These are phyloP conservation scores for Tragulus kanchil DNA, from an alignment of 2,113 vertebrate genomes.

Conservation along the genomic window DNA sequence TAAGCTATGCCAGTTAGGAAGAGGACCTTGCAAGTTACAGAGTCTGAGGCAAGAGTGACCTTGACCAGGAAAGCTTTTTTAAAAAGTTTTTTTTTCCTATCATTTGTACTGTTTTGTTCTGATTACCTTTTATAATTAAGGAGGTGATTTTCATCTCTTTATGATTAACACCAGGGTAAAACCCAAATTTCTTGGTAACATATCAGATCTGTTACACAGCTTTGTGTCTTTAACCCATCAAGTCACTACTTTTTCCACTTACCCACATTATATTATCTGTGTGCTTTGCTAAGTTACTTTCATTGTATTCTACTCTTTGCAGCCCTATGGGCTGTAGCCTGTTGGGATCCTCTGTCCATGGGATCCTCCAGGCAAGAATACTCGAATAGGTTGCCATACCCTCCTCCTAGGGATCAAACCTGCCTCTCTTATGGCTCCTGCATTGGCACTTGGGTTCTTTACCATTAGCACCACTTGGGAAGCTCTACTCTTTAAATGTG, in stretches of 20 bases:
- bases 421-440: neutral
- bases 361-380: neutral
- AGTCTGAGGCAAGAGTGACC: neutral
- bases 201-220: neutral
- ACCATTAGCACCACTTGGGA: rapidly evolving
- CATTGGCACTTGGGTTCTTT: neutral
- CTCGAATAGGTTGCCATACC: neutral
- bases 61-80: neutral
- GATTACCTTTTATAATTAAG: neutral
- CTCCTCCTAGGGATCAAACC: neutral
- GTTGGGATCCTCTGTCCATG: neutral
- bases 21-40: neutral
- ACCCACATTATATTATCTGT: too few species aligned
- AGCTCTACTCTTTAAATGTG: neutral
- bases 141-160: constrained; percentile 17
- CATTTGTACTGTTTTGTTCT: neutral
- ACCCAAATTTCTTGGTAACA: neutral
- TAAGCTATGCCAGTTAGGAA: neutral
- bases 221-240: neutral
- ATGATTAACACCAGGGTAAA: neutral
- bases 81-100: neutral
- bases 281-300: neutral
- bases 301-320: neutral
- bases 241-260: neutral
- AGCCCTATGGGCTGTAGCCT: neutral